A percentile compares a stretch with the other conserved stretches of the same genome.
Evolutionary conservation across 2,888 invertebrate species (phyloP).

Genomic region (Cephus pulcher): DNA sequence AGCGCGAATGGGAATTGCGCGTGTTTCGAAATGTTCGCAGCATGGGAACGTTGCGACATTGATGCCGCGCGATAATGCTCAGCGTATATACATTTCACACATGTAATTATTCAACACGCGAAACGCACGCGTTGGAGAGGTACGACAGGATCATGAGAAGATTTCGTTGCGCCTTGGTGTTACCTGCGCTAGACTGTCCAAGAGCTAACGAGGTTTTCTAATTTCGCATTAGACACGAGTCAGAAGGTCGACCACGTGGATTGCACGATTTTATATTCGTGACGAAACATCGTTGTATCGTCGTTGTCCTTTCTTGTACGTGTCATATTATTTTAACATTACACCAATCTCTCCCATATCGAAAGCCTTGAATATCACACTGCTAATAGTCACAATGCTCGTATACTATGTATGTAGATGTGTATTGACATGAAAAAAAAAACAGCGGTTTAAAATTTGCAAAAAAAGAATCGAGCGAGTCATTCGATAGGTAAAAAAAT

Average conservation of each 20-base stretch:
- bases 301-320: not conserved
- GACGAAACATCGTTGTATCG: not conserved
- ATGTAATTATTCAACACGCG: slow-evolving; percentile 50
- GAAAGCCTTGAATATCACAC: not conserved
- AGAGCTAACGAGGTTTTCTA: not conserved
- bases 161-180: not conserved
- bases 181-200: not conserved
- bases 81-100: slow-evolving; percentile 37
- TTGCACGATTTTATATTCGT: not conserved
- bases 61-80: slow-evolving; percentile 55
- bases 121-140: slow-evolving; percentile 35
- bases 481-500: not conserved
- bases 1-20: not conserved
- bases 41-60: slow-evolving; percentile 60
- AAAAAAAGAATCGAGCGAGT: not conserved
- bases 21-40: not conserved
- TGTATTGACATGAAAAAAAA: not conserved
- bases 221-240: not conserved
- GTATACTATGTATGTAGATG: not conserved
- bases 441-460: not conserved
- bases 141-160: slow-evolving; percentile 7
- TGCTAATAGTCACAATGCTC: not conserved
- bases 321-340: not conserved
- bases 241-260: not conserved
- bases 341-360: not conserved